Evolutionary conservation across 2,113 vertebrate genomes (phyloP), one percentile per base, ranked within the genome.

Genomic region (Syngnathus floridae): DNA sequence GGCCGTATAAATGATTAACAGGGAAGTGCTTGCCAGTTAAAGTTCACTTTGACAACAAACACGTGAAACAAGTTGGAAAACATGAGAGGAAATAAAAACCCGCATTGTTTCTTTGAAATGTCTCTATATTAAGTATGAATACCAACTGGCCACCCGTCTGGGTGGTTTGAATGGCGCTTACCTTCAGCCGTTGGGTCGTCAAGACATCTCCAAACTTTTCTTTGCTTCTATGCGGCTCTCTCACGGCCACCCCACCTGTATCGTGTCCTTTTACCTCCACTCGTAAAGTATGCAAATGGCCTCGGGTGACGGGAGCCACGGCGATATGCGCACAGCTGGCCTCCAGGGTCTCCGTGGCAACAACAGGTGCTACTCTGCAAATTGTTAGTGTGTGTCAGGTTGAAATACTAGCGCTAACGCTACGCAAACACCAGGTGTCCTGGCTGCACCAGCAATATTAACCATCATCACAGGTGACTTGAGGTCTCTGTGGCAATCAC

Each of bases 281-380:
- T 84, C 76, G 84, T 84, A 86, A 86, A 88, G 38, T 82, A 91
- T 88, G 88, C 82, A 91, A 90, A 92, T 90, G 69, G 86, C 66
- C 64, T 77, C 67, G 36, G 43, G 86, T 22, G 72, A 90, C 89
- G 26, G 82, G 80, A 75, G 58, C 79, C 71, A 80, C 65, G 65
- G 81, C 68, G 60, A 80, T 73, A 57, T 69, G 79, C 80, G 62
- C 70, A 51, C 80, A 70, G 75, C 67, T 73, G 87, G 84, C 26
- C 26, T 17, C 54, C 54, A 0, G 22, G 54, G 54, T 16, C 54
- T 16, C 48, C 13, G 10, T 54, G 51, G 51, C 10, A 54, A 26
- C n/a, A 54, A 54, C 51, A 51, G 21, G 13, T 31, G 26, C 54
- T 16, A 5, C 12, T 35, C 26, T 56, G 26, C 13, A 31, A 35